Conservation (phyloP, 1,140 invertebrate genomes). For the Popillia japonica region DNA sequence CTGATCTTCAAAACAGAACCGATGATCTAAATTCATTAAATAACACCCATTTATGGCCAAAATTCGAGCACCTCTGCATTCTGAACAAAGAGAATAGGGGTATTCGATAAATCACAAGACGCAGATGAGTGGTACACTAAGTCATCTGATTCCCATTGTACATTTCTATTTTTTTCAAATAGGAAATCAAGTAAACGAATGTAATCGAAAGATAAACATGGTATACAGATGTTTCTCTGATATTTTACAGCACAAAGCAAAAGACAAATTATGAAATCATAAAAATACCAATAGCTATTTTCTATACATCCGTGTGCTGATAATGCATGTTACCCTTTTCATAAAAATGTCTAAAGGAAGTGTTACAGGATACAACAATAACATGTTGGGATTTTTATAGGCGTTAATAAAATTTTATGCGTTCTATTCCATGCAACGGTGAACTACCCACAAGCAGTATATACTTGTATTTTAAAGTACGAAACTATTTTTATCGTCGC, state of each 20-base stretch:
- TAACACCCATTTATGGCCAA: no score
- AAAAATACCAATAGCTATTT: no score
- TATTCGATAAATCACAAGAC: no score
- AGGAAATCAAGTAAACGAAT: neutral
- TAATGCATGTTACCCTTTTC: neutral
- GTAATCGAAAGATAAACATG: neutral
- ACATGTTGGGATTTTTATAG: neutral
- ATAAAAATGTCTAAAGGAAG: neutral
- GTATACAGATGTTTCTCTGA: neutral
- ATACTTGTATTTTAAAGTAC: neutral
- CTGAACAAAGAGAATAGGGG: no score
- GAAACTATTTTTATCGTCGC: constrained; percentile 6
- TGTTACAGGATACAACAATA: neutral
- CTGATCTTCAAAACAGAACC: no score
- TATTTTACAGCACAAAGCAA: neutral
- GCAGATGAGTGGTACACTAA: no score
- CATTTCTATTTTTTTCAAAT: neutral
- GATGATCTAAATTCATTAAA: no score
- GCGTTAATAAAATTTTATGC: constrained; percentile 2
- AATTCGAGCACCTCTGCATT: no score
- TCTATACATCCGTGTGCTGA: no score
- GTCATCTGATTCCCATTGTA: neutral
- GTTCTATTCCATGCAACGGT: neutral
- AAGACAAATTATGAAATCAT: neutral
- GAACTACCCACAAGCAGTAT: neutral